A percentile compares a stretch with the other conserved stretches of the same genome.
These are phyloP conservation scores for Urophycis tenuis DNA, from an alignment of 2,797 vertebrate genomes.

Conservation along the genomic window DNA sequence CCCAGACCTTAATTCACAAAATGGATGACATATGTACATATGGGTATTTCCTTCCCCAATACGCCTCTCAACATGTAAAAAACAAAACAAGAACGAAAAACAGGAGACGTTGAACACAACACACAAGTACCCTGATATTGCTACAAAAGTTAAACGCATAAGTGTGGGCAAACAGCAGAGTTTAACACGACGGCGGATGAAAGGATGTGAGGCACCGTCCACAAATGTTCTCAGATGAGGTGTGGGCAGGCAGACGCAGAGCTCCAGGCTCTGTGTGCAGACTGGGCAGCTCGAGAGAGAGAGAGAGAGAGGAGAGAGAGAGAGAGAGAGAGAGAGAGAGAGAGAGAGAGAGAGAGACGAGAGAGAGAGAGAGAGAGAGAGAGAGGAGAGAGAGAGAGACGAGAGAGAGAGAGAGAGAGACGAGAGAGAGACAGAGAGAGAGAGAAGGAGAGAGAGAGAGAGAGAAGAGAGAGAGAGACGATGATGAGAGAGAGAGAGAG, in stretches of 20 bases:
- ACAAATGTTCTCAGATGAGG: conserved; percentile 30
- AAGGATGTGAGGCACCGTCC: conserved; percentile 38
- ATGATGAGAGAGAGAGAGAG: too few species aligned
- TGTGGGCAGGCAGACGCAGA: conserved; percentile 26
- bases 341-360: too few species aligned
- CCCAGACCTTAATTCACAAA: not conserved
- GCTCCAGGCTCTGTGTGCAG: not conserved
- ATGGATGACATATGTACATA: not conserved
- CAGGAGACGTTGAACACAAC: not conserved
- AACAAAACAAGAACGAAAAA: conserved; percentile 17
- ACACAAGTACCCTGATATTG: conserved; percentile 60
- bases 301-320: too few species aligned
- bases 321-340: too few species aligned
- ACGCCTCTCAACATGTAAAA: conserved; percentile 20
- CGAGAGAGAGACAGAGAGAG: too few species aligned
- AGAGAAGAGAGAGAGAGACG: too few species aligned
- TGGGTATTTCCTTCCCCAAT: not conserved
- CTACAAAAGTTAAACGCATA: conserved; percentile 32
- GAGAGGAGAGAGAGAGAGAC: too few species aligned
- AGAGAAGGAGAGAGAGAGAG: too few species aligned
- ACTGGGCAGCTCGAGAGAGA: not conserved
- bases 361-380: too few species aligned
- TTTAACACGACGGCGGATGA: conserved; percentile 16
- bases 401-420: too few species aligned
- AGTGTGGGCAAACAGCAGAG: conserved; percentile 8